These are phyloP conservation scores for Pteropus alecto DNA, from an alignment of 2,113 vertebrate genomes.

Conservation along the genomic window DNA sequence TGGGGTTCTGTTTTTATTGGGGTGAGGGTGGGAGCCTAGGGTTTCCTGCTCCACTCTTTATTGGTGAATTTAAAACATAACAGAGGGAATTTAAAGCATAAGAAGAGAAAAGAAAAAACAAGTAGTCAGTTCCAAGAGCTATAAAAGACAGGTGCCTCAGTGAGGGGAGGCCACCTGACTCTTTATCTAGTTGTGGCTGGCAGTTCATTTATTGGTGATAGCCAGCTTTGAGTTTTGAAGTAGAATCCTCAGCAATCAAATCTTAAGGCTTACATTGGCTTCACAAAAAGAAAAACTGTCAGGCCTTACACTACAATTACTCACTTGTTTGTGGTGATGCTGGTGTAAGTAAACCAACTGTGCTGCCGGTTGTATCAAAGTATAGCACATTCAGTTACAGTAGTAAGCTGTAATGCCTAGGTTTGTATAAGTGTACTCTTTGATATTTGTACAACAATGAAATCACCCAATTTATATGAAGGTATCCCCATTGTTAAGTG, in stretches of 20 bases:
- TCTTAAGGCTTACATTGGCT: background rate
- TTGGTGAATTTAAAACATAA: background rate
- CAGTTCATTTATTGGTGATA: background rate
- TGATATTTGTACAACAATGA: background rate
- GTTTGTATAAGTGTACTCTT: background rate
- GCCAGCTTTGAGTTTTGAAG: background rate
- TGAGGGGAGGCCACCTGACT: background rate
- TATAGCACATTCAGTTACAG: background rate
- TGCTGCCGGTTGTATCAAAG: background rate
- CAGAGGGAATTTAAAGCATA: background rate
- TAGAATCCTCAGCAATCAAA: background rate
- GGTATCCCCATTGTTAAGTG: background rate
- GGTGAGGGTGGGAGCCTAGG: background rate
- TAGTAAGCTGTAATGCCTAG: background rate
- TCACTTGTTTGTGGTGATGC: background rate
- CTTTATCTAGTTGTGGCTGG: background rate
- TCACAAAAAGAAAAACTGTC: background rate
- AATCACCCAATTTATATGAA: background rate
- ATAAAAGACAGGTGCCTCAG: background rate
- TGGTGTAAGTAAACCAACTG: background rate
- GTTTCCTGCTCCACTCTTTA: background rate
- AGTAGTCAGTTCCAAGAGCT: background rate
- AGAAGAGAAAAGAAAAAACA: background rate
- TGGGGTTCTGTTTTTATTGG: background rate
- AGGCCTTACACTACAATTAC: background rate